These are phyloP conservation scores for Trisateles emortualis DNA, from an alignment of 2,888 invertebrate genomes.

Conservation along the genomic window DNA sequence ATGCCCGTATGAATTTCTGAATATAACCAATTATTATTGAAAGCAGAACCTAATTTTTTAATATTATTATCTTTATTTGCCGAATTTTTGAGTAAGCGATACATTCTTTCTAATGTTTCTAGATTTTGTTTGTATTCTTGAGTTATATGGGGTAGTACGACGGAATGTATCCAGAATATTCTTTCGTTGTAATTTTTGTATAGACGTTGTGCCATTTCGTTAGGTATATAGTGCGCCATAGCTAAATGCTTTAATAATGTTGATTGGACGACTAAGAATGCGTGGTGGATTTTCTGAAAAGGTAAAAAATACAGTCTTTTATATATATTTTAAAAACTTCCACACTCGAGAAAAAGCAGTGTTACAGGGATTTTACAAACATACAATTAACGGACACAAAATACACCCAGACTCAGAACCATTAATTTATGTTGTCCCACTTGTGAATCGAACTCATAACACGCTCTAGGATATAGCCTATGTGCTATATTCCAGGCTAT, in stretches of 20 bases:
- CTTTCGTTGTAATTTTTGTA: conserved; percentile 80
- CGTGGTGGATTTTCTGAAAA: conserved; percentile 81
- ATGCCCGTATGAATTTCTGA: conserved; percentile 78
- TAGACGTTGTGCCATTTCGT: conserved; percentile 50
- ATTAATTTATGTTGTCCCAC: too few relatives aligned
- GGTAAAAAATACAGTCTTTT: conserved; percentile 19
- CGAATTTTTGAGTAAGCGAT: conserved; percentile 74
- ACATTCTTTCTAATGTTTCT: conserved; percentile 74
- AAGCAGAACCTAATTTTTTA: conserved; percentile 65
- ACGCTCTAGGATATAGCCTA: too few relatives aligned
- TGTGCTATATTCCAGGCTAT: too few relatives aligned
- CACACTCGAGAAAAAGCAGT: too few relatives aligned
- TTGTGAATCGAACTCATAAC: too few relatives aligned
- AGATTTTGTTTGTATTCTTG: conserved; percentile 66
- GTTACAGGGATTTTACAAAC: too few relatives aligned
- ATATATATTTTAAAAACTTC: too few relatives aligned
- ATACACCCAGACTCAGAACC: too few relatives aligned
- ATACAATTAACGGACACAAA: too few relatives aligned
- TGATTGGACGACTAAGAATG: conserved; percentile 80
- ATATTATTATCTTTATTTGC: conserved; percentile 57
- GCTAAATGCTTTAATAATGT: conserved; percentile 77
- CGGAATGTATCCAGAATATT: conserved; percentile 75
- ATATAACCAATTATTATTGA: conserved; percentile 74
- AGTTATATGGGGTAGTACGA: conserved; percentile 60
- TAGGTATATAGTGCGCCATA: conserved; percentile 69